These are phyloP conservation scores for Argentina silus DNA, from an alignment of 2,797 vertebrate species.

Conservation along the genomic window DNA sequence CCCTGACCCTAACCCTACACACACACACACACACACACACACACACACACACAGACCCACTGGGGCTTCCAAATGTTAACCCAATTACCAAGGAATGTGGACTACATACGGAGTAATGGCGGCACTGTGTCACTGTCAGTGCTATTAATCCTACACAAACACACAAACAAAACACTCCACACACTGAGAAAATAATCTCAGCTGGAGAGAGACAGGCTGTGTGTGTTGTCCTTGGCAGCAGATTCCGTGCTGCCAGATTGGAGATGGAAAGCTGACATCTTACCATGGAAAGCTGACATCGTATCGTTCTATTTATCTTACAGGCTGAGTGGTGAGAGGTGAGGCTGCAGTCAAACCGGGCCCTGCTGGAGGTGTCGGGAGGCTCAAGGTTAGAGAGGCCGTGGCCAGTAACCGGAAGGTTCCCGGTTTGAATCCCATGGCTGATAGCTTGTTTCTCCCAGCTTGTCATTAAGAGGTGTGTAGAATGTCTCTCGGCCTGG, in stretches of 20 bases:
- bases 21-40: background rate
- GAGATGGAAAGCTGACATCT: background rate
- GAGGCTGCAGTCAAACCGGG: background rate
- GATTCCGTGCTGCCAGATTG: background rate
- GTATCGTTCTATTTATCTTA: background rate
- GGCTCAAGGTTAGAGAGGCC: too few relatives aligned
- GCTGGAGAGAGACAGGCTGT: background rate
- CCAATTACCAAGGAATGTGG: conserved; percentile 62
- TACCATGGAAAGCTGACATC: background rate
- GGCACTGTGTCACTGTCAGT: conserved; percentile 64
- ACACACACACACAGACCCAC: conserved; percentile 23
- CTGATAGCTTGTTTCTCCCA: too few relatives aligned
- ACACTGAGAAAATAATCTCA: conserved; percentile 14
- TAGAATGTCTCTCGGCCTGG: too few relatives aligned
- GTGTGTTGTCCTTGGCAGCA: conserved; percentile 14
- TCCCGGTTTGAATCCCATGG: too few relatives aligned
- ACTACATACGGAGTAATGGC: conserved; percentile 59
- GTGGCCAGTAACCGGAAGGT: too few relatives aligned
- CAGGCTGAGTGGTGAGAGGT: background rate
- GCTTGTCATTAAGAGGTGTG: too few relatives aligned
- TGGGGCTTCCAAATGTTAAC: conserved; percentile 43
- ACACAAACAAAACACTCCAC: conserved; percentile 3
- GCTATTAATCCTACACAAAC: conserved; percentile 44
- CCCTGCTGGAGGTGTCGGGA: background rate
- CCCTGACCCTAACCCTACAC: background rate